Evolutionary conservation across 30 jellyfish, hydroid and myxozoan species (phyloP), one percentile per base, ranked within the genome.

Genomic region (Nemopilema nomurai): DNA sequence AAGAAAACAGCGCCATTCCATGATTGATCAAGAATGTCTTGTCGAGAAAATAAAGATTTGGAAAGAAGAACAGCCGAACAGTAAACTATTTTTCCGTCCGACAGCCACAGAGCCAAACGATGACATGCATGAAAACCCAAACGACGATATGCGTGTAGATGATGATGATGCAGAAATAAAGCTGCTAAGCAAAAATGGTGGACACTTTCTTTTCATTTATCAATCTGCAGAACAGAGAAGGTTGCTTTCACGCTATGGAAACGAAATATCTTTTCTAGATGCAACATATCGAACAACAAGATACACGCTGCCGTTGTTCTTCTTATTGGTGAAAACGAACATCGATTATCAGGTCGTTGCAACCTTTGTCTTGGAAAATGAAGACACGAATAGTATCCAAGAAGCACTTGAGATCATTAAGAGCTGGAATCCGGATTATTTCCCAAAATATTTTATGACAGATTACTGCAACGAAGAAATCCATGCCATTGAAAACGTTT

Each of bases 11-110:
- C 76, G 92, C 49, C 18, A 72, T 32, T 83, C 92, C 13, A 71
- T 68, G 88, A 83, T 83, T 18, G 92, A 83, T 41, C 92, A 83
- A 51, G 92, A 83, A 72, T 83, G 92, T 52, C 68, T 83, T 8
- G 51, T 19, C 25, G 71, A 63, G 69, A 53, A 83, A 49, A 63
- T 72, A 29, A 29, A 31, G 31, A 18, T 27, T 51, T 62, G 87
- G 65, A 79, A 79, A 49, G 65, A 81, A 51, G 89, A 51, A 49
- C 62, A 68, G 79, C 51, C 79, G 24, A 63, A 63, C 72, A 19
- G 79, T 19, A 24, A 28, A 24, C 1, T 24, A 16, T 68, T 24
- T 17, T 68, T 18, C 21, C 51, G 79, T 17, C 51, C 79, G 51
- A 68, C 51, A 63, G 29, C 79, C 21, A 29, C 21, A 4, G 79